phyloP scores from a whole-genome alignment of 2,888 invertebrate genomes.

The Pseudococcus jackbeardsleyi region DNA sequence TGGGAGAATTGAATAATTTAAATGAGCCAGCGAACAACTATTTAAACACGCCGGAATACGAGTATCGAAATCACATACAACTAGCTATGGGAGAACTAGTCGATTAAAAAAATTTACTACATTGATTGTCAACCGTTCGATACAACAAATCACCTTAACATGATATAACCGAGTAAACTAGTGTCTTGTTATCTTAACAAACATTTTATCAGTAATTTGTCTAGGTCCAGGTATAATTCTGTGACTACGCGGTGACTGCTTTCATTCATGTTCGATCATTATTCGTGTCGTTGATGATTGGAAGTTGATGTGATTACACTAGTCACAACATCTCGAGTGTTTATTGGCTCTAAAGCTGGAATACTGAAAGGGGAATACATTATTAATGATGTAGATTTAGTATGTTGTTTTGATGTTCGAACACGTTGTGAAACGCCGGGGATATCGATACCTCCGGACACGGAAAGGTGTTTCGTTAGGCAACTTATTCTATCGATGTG shows the following conservation, averaged over 20 bases:
- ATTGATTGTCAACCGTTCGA: constrained; percentile 32
- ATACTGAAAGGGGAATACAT: constrained; percentile 45
- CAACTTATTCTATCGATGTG: neutral
- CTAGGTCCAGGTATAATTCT: neutral
- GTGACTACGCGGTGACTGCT: neutral
- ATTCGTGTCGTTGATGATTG: constrained; percentile 60
- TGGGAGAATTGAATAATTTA: neutral
- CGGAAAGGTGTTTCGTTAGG: neutral
- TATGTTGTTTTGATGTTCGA: constrained; percentile 59
- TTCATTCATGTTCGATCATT: constrained; percentile 57
- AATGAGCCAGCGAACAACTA: constrained; percentile 6
- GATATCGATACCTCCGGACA: neutral
- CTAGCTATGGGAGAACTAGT: constrained; percentile 32
- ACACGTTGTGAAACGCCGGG: neutral
- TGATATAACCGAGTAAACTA: constrained; percentile 42
- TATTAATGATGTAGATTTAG: neutral
- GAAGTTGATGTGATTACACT: constrained; percentile 74
- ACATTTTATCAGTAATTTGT: constrained; percentile 50
- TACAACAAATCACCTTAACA: constrained; percentile 52
- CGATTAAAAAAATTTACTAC: constrained; percentile 50
- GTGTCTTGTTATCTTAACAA: constrained; percentile 51
- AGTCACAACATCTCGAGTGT: constrained; percentile 68
- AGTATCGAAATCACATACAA: constrained; percentile 19
- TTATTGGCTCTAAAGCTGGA: constrained; percentile 74
- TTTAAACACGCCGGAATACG: constrained; percentile 7